A percentile compares a stretch with the other conserved stretches of the same genome.
Evolutionary conservation across 2,797 vertebrate genomes (phyloP).

Genomic region (Benthosema pterotum): DNA sequence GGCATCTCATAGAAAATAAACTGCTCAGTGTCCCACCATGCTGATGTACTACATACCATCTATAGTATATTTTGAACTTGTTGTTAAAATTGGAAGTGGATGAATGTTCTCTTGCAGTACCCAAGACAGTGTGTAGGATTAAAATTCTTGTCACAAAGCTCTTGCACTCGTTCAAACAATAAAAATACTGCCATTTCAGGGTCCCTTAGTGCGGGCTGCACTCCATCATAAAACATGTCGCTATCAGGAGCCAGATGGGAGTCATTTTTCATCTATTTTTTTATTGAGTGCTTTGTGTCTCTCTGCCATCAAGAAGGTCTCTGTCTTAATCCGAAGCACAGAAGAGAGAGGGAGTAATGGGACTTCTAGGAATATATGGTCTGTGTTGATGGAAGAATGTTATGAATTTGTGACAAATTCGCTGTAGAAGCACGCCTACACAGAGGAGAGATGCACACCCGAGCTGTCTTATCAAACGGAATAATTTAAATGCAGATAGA

Average conservation of each 20-base stretch:
- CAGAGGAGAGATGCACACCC: no score
- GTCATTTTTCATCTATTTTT: conserved; percentile 5
- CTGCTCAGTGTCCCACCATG: no score
- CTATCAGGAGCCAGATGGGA: conserved; percentile 1
- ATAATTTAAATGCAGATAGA: no score
- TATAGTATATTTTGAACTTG: no score
- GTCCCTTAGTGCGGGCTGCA: neutral
- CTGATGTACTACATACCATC: no score
- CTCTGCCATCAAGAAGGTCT: conserved; percentile 6
- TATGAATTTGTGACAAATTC: neutral
- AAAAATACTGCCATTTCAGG: neutral
- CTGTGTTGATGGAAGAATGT: neutral
- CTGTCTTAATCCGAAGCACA: conserved; percentile 5
- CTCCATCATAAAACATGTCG: conserved; percentile 1
- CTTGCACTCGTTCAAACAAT: neutral
- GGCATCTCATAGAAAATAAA: no score
- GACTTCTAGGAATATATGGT: neutral
- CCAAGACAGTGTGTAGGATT: neutral
- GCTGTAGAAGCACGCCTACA: no score
- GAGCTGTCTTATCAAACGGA: no score
- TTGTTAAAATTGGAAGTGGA: neutral
- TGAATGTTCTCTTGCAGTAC: neutral
- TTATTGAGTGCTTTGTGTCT: neutral
- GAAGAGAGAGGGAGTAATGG: neutral
- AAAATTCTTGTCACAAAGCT: neutral